Base-by-base conservation (phyloP, 2,797 vertebrate species). In the Cynopterus sphinx region DNA sequence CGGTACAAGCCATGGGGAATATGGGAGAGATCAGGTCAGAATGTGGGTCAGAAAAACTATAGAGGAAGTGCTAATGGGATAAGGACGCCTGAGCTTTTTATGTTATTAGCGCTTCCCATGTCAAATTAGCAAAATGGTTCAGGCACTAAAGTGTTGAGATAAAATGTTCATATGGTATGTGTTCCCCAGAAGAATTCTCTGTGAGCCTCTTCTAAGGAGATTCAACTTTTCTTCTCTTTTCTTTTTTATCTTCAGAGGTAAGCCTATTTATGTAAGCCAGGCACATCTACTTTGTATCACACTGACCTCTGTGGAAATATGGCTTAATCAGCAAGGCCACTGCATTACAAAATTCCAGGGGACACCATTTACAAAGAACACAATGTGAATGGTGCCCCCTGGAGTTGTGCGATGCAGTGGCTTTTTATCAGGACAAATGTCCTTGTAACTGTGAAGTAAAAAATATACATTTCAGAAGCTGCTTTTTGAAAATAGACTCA, bases 121-220 rank as follows among this genome's bases (percentile, higher is more conserved):
- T 98, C 98, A 98, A 98, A 98, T 98, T 98, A 98, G 97, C 97
- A 96, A 98, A 97, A 97, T 81, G 89, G 97, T 94, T 97, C 28
- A 46, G 33, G 97, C 96, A 81, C 93, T 97, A 2, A 93, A 55
- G 57, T 75, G 75, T 51, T 74, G 59, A 96, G 94, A 96, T 87
- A 96, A 98, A 97, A 93, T 67, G 81, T 57, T 95, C 95, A 46
- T 73, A 31, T 0, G 0, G 81, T 65, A 71, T 1, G 0, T 84
- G 84, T 31, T 87, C 90, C 95, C 95, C 70, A 36, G 94, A 90
- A 93, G 91, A 92, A 65, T 97, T 94, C 83, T 73, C 0, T 0
- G 0, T 3, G 4, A 79, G 83, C 39, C 90, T 96, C 86, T 33
- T 81, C 46, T 46, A 81, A 97, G 77, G 26, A 73, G 61, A 81